phyloP scores from a whole-genome alignment of 2,797 vertebrate species.

The Stomatorhinus walkeri region DNA sequence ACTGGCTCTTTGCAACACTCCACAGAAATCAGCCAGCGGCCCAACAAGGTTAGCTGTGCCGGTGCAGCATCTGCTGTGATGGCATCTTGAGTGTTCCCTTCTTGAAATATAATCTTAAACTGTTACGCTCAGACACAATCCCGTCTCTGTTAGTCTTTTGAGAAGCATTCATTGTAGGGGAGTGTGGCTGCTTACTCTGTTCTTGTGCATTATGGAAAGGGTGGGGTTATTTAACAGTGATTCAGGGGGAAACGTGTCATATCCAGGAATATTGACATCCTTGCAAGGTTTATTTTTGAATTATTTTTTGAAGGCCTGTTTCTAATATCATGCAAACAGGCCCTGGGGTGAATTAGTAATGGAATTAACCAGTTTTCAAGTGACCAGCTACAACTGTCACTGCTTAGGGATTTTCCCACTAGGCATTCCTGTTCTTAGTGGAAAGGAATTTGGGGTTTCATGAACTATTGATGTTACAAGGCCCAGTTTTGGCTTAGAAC shows the following conservation, averaged over 20 bases:
- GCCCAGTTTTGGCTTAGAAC: not conserved
- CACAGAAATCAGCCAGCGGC: not conserved
- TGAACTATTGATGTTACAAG: not conserved
- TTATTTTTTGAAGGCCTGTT: not conserved
- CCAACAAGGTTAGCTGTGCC: not conserved
- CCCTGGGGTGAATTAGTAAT: not conserved
- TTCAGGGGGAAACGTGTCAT: not conserved
- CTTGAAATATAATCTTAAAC: constrained; percentile 3
- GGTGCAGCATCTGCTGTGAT: not conserved
- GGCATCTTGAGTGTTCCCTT: not conserved
- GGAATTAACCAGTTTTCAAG: not conserved
- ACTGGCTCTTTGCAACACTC: not conserved
- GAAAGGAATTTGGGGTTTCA: not conserved
- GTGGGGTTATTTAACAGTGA: not conserved
- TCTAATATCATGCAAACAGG: not conserved
- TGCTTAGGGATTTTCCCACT: not conserved
- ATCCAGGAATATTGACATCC: not conserved
- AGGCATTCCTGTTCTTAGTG: not conserved
- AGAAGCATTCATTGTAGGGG: constrained; percentile 1
- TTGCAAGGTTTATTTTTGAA: not conserved
- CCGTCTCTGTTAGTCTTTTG: not conserved
- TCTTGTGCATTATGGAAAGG: constrained; percentile 11
- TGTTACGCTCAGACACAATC: constrained; percentile 1
- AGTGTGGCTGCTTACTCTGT: constrained; percentile 15
- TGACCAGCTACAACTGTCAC: not conserved